A percentile compares a stretch with the other conserved stretches of the same genome.
phyloP scores from a whole-genome alignment of 1,140 invertebrate genomes.

The Pygmarrhopalites habei region DNA sequence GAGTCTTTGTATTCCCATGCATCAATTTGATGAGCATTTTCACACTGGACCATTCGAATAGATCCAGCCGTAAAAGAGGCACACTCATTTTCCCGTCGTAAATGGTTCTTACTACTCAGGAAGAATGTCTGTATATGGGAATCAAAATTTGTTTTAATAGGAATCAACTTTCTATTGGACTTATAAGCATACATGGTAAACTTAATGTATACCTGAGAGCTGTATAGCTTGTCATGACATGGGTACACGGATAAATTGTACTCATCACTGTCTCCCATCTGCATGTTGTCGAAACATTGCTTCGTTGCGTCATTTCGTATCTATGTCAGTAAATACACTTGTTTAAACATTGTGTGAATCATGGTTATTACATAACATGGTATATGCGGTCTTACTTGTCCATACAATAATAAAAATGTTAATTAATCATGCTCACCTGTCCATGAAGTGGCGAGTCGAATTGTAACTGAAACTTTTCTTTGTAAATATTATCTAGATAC shows the following conservation, averaged over 20 bases:
- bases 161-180: neutral
- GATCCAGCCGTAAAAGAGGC: slow-evolving; percentile 43
- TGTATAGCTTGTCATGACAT: slow-evolving; percentile 62
- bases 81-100: slow-evolving; percentile 69
- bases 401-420: slow-evolving; percentile 5
- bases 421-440: slow-evolving; percentile 43
- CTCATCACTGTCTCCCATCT: slow-evolving; percentile 60
- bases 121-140: slow-evolving; percentile 57
- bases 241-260: slow-evolving; percentile 64
- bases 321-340: too few relatives aligned
- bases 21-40: slow-evolving; percentile 16
- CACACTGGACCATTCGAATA: slow-evolving; percentile 36
- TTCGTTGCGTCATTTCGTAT: slow-evolving; percentile 45
- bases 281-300: slow-evolving; percentile 73
- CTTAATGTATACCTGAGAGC: slow-evolving; percentile 47
- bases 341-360: too few relatives aligned
- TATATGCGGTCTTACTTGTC: neutral
- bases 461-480: slow-evolving; percentile 35
- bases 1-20: slow-evolving; percentile 23
- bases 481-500: slow-evolving; percentile 68
- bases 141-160: neutral
- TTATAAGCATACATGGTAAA: neutral
- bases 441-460: slow-evolving; percentile 30
- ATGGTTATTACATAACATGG: too few relatives aligned
- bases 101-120: slow-evolving; percentile 59